Evolutionary conservation across 2,113 vertebrate species (phyloP).

Genomic region (Lathamus discolor): DNA sequence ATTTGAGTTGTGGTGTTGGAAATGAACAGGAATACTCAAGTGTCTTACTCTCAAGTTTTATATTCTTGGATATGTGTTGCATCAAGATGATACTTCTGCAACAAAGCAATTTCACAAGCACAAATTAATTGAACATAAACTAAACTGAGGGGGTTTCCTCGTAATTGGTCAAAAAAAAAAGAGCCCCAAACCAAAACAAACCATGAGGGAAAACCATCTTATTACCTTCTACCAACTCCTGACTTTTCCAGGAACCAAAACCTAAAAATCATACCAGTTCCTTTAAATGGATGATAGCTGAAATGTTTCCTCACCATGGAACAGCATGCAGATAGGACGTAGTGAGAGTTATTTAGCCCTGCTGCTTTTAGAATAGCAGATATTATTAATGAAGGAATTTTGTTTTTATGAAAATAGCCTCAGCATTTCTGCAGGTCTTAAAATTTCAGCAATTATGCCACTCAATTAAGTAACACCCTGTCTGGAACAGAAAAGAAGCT

Average conservation of each 20-base stretch:
- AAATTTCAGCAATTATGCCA: not conserved
- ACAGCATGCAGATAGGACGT: not conserved
- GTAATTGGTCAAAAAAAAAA: not conserved
- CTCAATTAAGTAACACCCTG: not conserved
- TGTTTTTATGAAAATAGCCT: not conserved
- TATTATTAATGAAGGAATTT: not conserved
- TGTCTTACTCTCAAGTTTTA: not conserved
- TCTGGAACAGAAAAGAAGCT: not conserved
- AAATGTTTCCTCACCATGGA: not conserved
- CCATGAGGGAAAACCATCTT: not conserved
- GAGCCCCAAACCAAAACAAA: not conserved
- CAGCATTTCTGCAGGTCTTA: not conserved
- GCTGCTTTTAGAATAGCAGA: not conserved
- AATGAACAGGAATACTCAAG: not conserved
- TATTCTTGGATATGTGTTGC: not conserved
- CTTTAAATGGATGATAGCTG: not conserved
- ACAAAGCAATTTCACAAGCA: not conserved
- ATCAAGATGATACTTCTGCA: not conserved
- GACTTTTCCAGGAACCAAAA: not conserved
- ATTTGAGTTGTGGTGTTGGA: not conserved
- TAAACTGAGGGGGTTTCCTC: not conserved
- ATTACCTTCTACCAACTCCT: not conserved
- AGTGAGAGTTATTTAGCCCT: not conserved
- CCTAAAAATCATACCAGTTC: not conserved
- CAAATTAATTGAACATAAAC: not conserved